These are phyloP conservation scores for Plutomurus gul DNA, from an alignment of 1,140 invertebrate species.

Conservation along the genomic window DNA sequence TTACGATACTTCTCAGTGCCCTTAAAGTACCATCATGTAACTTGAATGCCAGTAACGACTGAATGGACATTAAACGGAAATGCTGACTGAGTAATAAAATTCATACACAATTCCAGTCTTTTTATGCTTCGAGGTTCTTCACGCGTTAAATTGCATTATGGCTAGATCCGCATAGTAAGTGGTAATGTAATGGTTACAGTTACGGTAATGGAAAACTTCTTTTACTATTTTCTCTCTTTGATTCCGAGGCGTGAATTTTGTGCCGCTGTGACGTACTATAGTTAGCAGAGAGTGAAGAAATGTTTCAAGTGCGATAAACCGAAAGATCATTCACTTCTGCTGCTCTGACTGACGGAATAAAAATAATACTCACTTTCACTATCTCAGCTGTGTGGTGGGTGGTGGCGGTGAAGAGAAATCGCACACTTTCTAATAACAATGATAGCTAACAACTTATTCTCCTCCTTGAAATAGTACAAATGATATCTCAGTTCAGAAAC, in stretches of 20 bases:
- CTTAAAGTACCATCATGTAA: conserved; percentile 25
- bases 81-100: conserved; percentile 24
- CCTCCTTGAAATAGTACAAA: too few relatives aligned
- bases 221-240: neutral
- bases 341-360: too few relatives aligned
- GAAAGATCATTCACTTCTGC: too few relatives aligned
- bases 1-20: neutral
- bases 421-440: too few relatives aligned
- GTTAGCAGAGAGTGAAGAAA: neutral
- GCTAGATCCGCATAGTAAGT: conserved; percentile 20
- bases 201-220: conserved; percentile 9
- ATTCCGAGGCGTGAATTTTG: conserved; percentile 2
- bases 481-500: too few relatives aligned
- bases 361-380: too few relatives aligned
- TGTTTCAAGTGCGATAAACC: too few relatives aligned
- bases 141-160: conserved; percentile 15
- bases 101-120: neutral
- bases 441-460: too few relatives aligned
- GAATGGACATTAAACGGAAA: conserved; percentile 27
- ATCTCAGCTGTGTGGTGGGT: too few relatives aligned
- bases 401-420: too few relatives aligned
- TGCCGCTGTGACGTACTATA: neutral
- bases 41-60: conserved; percentile 10
- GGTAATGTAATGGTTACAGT: conserved; percentile 8
- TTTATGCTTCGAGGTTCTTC: neutral